Evolutionary conservation across 1,140 invertebrate species (phyloP), one percentile per base, ranked within the genome.

Genomic region (Neodiprion fabricii): DNA sequence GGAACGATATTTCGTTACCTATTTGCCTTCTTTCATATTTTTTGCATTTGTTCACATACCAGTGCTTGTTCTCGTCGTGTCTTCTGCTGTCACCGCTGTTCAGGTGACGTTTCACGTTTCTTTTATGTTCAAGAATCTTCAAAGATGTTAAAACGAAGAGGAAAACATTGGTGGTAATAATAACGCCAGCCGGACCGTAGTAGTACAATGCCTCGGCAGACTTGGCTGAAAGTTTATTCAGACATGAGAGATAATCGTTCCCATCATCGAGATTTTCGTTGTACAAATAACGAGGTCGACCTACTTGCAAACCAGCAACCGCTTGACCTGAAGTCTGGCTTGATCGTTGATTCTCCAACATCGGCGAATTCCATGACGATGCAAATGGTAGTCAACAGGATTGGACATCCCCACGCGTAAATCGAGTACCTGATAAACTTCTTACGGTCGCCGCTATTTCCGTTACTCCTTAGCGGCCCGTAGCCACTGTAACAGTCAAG

Each of bases 341-440:
- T 79, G 17, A 80, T 82, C 4, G 80, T 76, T 12, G 68, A 23
- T 9, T 80, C 78, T 0, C 80, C 65, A 21, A 71, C 70, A 0
- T 76, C 76, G n/a, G 72, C 72, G n/a, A 77, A 66, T 49, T 84
- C 80, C 71, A 84, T 73, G 10, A 10, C 50, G 50, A 53, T 53
- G 50, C 50, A 53, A 12, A 77, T 40, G 40, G 77, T 53, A 5
- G 79, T 77, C 21, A 92, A 79, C 4, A 90, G n/a, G 3, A 90
- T 77, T 1, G 92, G 89, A 2, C 89, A 76, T 21, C 89, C 87
- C 92, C 91, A 93, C 2, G 91, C 91, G 79, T 92, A 92, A 1
- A 91, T 11, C 1, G 91, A 92, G 78, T 92, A 93, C 79, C 85
- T 88, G 1, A 91, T 48, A 75, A 93, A 91, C 21, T 88, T 88